Evolutionary conservation across 2,888 invertebrate species (phyloP).

Genomic region (Drosophila rellima): DNA sequence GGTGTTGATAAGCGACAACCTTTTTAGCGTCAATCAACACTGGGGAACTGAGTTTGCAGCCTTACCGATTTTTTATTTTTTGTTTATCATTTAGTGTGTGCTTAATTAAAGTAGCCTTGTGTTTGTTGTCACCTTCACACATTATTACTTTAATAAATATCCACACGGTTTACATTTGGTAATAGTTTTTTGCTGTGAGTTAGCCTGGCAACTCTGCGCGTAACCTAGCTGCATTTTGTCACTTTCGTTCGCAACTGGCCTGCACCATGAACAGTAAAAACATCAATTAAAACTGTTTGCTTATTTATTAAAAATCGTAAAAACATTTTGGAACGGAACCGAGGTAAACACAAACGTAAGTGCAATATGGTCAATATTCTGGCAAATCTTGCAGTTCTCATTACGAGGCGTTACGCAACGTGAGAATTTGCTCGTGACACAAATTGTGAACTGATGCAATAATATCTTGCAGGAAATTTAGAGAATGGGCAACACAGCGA

Average conservation of each 20-base stretch:
- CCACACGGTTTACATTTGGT: not conserved
- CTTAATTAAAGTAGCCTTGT: not conserved
- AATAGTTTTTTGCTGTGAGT: constrained; percentile 1
- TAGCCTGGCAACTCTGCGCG: constrained; percentile 53
- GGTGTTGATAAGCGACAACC: constrained; percentile 58
- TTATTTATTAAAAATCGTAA: constrained; percentile 14
- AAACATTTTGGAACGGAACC: constrained; percentile 15
- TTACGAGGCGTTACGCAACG: constrained; percentile 65
- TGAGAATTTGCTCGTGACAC: constrained; percentile 52
- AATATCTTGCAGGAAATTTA: constrained; percentile 1
- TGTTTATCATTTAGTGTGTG: not conserved
- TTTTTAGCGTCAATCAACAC: constrained; percentile 17
- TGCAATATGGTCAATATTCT: not conserved
- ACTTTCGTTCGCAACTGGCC: constrained; percentile 24
- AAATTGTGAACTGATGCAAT: not conserved
- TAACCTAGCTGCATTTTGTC: constrained; percentile 54
- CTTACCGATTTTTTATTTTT: not conserved
- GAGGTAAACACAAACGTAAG: constrained; percentile 42
- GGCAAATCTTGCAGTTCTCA: not conserved
- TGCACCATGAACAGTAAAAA: constrained; percentile 51
- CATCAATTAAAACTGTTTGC: constrained; percentile 58
- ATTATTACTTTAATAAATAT: not conserved
- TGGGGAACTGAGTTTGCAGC: constrained; percentile 27
- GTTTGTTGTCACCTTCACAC: not conserved
- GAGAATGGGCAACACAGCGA: constrained; percentile 63